Evolutionary conservation across 2,797 vertebrate species (phyloP).

Genomic region (Argyrosomus regius): DNA sequence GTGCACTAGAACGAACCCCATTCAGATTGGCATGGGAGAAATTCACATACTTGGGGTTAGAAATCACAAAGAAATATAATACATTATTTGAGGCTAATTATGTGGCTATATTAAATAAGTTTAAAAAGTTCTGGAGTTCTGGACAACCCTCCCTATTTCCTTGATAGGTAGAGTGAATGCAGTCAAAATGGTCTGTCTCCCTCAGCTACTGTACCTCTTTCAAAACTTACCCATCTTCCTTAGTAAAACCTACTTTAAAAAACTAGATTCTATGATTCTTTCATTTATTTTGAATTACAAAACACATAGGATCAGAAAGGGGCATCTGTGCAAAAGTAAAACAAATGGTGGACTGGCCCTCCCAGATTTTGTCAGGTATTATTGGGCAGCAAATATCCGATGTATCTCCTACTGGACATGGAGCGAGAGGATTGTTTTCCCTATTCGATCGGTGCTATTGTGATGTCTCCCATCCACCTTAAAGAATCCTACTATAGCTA

Average conservation of each 20-base stretch:
- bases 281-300: slow-evolving; percentile 24
- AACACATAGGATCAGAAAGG: not conserved
- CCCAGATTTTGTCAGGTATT: not conserved
- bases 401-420: not conserved
- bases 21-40: not conserved
- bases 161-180: slow-evolving; percentile 28
- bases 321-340: slow-evolving; percentile 30
- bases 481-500: not conserved
- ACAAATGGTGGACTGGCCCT: slow-evolving; percentile 8
- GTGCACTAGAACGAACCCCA: not conserved
- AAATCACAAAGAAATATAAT: slow-evolving; percentile 27
- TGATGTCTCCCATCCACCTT: not conserved
- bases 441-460: not conserved
- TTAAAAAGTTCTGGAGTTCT: slow-evolving; percentile 24
- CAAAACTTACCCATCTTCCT: slow-evolving; percentile 27
- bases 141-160: slow-evolving; percentile 39
- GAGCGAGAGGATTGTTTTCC: not conserved
- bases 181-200: slow-evolving; percentile 44
- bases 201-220: slow-evolving; percentile 21
- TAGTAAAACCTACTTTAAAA: slow-evolving; percentile 20
- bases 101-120: not conserved
- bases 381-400: not conserved
- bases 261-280: slow-evolving; percentile 12
- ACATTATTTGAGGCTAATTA: slow-evolving; percentile 31
- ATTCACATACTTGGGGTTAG: slow-evolving; percentile 31